These are phyloP conservation scores for Rhinopomastus cyanomelas DNA, from an alignment of 2,113 vertebrate species.

Conservation along the genomic window DNA sequence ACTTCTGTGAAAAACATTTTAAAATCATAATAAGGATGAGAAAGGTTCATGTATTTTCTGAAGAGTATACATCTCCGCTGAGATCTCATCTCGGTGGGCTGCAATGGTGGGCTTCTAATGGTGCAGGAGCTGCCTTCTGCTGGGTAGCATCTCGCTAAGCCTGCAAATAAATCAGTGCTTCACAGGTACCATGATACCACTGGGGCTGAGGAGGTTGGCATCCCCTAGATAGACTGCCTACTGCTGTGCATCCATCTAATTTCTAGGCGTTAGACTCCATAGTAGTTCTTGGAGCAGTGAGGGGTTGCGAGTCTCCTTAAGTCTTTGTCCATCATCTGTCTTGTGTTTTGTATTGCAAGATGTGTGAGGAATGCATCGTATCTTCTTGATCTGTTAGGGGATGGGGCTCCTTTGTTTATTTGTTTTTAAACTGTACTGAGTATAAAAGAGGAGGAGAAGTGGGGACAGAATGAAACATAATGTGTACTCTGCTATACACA, in stretches of 20 bases:
- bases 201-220: background rate
- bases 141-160: background rate
- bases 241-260: background rate
- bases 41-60: background rate
- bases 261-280: background rate
- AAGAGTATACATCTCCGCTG: background rate
- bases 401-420: fast-evolving
- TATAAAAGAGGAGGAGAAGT: background rate
- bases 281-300: background rate
- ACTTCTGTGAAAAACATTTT: background rate
- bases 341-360: background rate
- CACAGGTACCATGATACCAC: background rate
- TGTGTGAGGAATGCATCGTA: background rate
- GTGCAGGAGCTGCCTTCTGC: background rate
- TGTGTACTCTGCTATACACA: background rate
- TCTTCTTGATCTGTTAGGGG: background rate
- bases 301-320: background rate
- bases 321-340: background rate
- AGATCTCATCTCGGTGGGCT: background rate
- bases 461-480: background rate
- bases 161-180: background rate
- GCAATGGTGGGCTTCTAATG: background rate
- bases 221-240: background rate
- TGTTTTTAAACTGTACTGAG: background rate
- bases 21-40: background rate